Base-by-base conservation (phyloP, 1,140 invertebrate species). In the Atta colombica region DNA sequence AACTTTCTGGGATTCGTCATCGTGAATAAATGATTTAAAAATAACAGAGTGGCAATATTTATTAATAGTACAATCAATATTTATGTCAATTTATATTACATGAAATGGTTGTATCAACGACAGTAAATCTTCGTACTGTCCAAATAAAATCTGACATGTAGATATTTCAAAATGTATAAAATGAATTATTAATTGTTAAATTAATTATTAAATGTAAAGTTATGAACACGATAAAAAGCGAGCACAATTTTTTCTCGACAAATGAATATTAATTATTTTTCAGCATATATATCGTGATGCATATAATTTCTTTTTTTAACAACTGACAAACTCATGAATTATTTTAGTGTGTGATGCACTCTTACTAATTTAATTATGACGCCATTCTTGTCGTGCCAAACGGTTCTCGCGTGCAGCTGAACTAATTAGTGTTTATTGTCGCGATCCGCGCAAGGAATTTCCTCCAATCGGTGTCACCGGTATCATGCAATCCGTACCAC, bases 331-430 rank as follows among this genome's bases (percentile, higher is more conserved):
- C 53, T 74, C 35, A 21, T 12, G 18, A 18, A 16, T 16, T 49
- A 10, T 5, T 60, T 72, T n/a, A 60, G 39, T 3, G 77, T n/a
- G 49, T n/a, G 49, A 80, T 25, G 31, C 39, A 69, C 45, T 45
- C 39, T 28, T 16, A 21, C 12, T 49, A 35, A 82, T 72, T 72
- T 82, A 74, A 82, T 82, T 82, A 45, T 25, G 18, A 7, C n/a
- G 7, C 3, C 12, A 53, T 60, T 82, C 14, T 21, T 72, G 21
- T 60, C 53, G n/a, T 31, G 21, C 28, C n/a, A 25, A 66, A 25
- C n/a, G 8, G 6, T 58, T 81, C 51, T 69, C 49, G 51, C 65
- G 65, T 81, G 77, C 39, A 35, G 28, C n/a, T 28, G 77, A 68
- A 21, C 51, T 72, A 82, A 82, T 82, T 82, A 35, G 3, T 35